Percentiles rank a stretch among this genome's conserved stretches.
These are phyloP conservation scores for Galerucella nymphaeae DNA, from an alignment of 2,888 invertebrate genomes.

Conservation along the genomic window DNA sequence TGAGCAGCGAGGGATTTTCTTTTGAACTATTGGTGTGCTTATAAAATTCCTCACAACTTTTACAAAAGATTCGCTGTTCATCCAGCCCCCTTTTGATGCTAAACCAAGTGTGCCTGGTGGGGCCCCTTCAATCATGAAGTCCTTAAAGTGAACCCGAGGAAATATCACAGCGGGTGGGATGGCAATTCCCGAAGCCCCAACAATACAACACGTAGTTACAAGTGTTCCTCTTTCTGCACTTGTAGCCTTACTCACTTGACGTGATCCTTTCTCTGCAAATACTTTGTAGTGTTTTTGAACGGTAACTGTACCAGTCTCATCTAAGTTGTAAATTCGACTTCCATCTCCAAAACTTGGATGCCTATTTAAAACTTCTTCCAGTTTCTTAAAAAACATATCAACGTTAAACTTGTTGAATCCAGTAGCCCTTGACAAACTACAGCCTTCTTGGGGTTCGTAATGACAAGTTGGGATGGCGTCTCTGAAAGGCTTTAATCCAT, in stretches of 20 bases:
- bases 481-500: neutral
- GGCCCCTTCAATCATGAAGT: slow-evolving; percentile 8
- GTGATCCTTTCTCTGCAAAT: slow-evolving; percentile 10
- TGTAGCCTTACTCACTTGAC: too few species aligned
- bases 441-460: too few species aligned
- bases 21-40: slow-evolving; percentile 9
- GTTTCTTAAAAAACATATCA: too few species aligned
- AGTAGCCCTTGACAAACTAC: too few species aligned
- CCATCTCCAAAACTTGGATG: slow-evolving; percentile 7
- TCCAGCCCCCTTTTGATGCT: slow-evolving; percentile 15
- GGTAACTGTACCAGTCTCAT: slow-evolving; percentile 1
- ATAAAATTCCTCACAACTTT: slow-evolving; percentile 4
- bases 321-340: slow-evolving; percentile 1
- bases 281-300: neutral
- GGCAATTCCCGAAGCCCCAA: too few species aligned
- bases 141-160: too few species aligned
- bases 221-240: too few species aligned
- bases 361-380: too few species aligned
- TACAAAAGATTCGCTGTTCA: slow-evolving; percentile 9
- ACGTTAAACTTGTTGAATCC: too few species aligned
- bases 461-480: neutral
- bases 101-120: slow-evolving; percentile 21
- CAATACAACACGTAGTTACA: too few species aligned
- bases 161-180: too few species aligned
- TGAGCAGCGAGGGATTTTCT: too few species aligned